Conservation (phyloP, 2,888 invertebrate genomes). For the Azorinus chamasolen region DNA sequence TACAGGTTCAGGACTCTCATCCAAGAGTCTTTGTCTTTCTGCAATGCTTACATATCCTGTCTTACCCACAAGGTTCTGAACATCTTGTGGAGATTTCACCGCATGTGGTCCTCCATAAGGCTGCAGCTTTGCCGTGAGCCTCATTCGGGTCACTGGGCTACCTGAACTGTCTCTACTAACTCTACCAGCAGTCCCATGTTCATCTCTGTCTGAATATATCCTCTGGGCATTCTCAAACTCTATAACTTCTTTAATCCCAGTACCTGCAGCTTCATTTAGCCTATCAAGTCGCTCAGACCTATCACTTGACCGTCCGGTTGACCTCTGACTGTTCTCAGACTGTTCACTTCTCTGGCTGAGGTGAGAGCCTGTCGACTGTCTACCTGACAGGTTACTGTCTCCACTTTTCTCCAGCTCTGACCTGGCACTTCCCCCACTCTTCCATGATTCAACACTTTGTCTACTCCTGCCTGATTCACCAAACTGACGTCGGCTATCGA, state of each 20-base stretch:
- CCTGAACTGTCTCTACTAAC: slow-evolving; percentile 10
- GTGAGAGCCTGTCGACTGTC: slow-evolving; percentile 57
- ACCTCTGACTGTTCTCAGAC: slow-evolving; percentile 28
- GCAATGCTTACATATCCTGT: slow-evolving; percentile 57
- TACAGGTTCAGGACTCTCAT: slow-evolving; percentile 36
- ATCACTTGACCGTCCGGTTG: slow-evolving; percentile 19
- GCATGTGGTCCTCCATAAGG: slow-evolving; percentile 20
- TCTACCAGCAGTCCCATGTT: not conserved
- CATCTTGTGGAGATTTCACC: slow-evolving; percentile 4
- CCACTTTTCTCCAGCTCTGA: slow-evolving; percentile 43
- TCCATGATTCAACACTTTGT: slow-evolving; percentile 50
- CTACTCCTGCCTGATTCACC: slow-evolving; percentile 31
- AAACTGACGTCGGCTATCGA: slow-evolving; percentile 2
- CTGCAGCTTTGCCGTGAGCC: slow-evolving; percentile 51
- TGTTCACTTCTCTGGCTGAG: slow-evolving; percentile 37
- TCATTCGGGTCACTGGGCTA: slow-evolving; percentile 35
- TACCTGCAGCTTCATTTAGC: slow-evolving; percentile 54
- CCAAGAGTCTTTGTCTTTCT: slow-evolving; percentile 63
- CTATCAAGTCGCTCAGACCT: slow-evolving; percentile 53
- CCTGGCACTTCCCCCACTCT: slow-evolving; percentile 45
- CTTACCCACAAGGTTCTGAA: slow-evolving; percentile 20
- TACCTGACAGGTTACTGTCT: slow-evolving; percentile 40
- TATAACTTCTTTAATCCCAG: slow-evolving; percentile 59
- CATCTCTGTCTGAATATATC: not conserved
- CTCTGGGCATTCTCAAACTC: slow-evolving; percentile 63